These are phyloP conservation scores for Tachypleus tridentatus DNA, from an alignment of 1,140 invertebrate species.

Conservation along the genomic window DNA sequence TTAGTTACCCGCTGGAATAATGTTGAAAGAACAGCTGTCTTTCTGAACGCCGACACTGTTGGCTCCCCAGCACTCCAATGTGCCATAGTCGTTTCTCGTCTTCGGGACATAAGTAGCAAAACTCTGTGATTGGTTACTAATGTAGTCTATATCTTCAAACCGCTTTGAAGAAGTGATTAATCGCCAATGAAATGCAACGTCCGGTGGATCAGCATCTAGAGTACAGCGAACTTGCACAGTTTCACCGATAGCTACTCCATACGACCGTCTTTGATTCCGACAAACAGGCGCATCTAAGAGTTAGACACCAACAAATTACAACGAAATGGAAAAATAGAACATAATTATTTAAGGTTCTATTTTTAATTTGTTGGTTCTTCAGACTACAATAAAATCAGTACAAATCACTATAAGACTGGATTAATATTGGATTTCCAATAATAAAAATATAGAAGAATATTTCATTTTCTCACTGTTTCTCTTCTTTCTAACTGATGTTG, in stretches of 20 bases:
- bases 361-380: too few relatives aligned
- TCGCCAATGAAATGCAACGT: constrained; percentile 64
- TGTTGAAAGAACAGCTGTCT: constrained; percentile 55
- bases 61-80: constrained; percentile 65
- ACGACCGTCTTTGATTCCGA: constrained; percentile 39
- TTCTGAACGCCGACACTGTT: constrained; percentile 61
- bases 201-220: constrained; percentile 63
- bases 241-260: constrained; percentile 66
- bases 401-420: too few relatives aligned
- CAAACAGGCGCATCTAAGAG: too few relatives aligned
- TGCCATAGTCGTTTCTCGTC: constrained; percentile 69
- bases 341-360: too few relatives aligned
- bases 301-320: too few relatives aligned
- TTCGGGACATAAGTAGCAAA: constrained; percentile 37
- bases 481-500: too few relatives aligned
- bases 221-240: constrained; percentile 60
- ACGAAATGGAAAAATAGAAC: too few relatives aligned
- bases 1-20: constrained; percentile 11
- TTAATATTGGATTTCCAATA: too few relatives aligned
- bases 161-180: constrained; percentile 84
- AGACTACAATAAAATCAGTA: too few relatives aligned
- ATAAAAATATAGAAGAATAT: too few relatives aligned
- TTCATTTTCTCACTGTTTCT: too few relatives aligned
- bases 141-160: constrained; percentile 41
- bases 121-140: constrained; percentile 25